Evolutionary conservation across 2,113 vertebrate species (phyloP).

Genomic region (cattle (Bos taurus)): ARS-UCD2.0 NC_037339.1:40966501-40967000

Average conservation of each 20-base stretch:
- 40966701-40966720: conserved; percentile 14
- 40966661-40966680: neutral
- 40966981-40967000: neutral
- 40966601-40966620: neutral
- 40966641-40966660: neutral
- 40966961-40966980: neutral
- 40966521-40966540: conserved; percentile 39
- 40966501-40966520: neutral
- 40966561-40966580: neutral
- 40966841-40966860: neutral
- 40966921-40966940: neutral
- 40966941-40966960: neutral
- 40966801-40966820: neutral
- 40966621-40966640: neutral
- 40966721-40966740: conserved; percentile 24
- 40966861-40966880: neutral
- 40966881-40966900: neutral
- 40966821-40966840: neutral
- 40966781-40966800: conserved; percentile 5
- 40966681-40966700: neutral
- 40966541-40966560: neutral
- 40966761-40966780: conserved; percentile 5
- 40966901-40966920: neutral
- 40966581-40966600: neutral
- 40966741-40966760: neutral